These are phyloP conservation scores for Drosophila atroscutellata DNA, from an alignment of 2,888 invertebrate species.

Conservation along the genomic window DNA sequence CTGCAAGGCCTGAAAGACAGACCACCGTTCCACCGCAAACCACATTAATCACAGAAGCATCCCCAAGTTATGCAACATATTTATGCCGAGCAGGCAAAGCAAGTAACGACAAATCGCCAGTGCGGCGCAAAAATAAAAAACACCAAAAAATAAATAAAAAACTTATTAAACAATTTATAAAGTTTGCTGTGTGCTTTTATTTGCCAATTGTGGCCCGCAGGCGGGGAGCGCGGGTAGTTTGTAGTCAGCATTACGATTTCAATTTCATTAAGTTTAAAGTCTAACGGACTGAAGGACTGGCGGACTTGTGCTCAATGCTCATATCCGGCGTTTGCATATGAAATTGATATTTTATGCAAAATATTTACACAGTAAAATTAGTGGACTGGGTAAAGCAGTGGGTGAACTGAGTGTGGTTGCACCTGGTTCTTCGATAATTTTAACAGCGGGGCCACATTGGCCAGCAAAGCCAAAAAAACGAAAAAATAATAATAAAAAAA, in stretches of 20 bases:
- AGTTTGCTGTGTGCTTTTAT: conserved; percentile 46
- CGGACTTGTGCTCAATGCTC: conserved; percentile 47
- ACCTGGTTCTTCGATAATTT: conserved; percentile 62
- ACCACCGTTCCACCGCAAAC: conserved; percentile 8
- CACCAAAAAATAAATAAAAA: conserved; percentile 35
- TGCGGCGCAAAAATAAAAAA: conserved; percentile 6
- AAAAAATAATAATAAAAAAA: neutral
- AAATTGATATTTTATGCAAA: conserved; percentile 81
- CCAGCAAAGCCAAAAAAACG: neutral
- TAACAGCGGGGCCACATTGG: conserved; percentile 40
- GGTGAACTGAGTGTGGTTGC: conserved; percentile 12
- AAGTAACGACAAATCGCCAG: conserved; percentile 37
- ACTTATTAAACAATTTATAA: conserved; percentile 71
- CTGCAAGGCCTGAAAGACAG: conserved; percentile 26
- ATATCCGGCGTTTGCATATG: conserved; percentile 64
- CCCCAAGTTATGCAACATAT: conserved; percentile 41
- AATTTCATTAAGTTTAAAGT: conserved; percentile 69
- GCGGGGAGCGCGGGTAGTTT: neutral
- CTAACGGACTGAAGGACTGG: conserved; percentile 9
- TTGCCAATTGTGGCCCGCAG: neutral
- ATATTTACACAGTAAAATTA: conserved; percentile 53
- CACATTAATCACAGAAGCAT: conserved; percentile 51
- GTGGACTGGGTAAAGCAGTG: neutral
- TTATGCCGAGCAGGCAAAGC: conserved; percentile 3
- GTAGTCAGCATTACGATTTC: conserved; percentile 46